A percentile compares a stretch with the other conserved stretches of the same genome.
Evolutionary conservation across 2,888 invertebrate species (phyloP).

Genomic region (Rutpela maculata): DNA sequence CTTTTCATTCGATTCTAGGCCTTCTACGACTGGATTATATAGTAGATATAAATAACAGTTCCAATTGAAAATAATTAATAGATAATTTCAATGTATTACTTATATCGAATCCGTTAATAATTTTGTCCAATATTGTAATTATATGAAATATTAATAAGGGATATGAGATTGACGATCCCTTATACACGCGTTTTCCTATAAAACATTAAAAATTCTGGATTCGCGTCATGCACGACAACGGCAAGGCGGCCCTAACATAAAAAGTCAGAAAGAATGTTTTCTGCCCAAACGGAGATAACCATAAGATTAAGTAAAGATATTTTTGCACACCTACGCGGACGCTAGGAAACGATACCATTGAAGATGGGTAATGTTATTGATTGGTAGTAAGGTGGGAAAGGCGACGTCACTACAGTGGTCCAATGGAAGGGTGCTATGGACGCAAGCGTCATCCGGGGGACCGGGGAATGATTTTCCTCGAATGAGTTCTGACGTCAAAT

Average conservation of each 20-base stretch:
- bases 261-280: conserved; percentile 24
- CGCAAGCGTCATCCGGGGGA: conserved; percentile 59
- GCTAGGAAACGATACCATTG: conserved; percentile 46
- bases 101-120: no score
- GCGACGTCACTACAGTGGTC: conserved; percentile 39
- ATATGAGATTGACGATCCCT: background rate
- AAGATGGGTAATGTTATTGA: conserved; percentile 47
- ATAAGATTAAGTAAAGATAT: conserved; percentile 24
- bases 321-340: conserved; percentile 37
- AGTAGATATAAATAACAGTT: no score
- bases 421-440: conserved; percentile 25
- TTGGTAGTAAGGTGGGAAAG: conserved; percentile 42
- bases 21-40: no score
- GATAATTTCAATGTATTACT: no score
- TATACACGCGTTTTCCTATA: background rate
- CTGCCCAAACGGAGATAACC: conserved; percentile 15
- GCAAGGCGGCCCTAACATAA: background rate
- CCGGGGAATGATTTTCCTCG: conserved; percentile 65
- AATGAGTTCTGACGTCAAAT: conserved; percentile 67
- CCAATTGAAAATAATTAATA: no score
- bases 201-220: conserved; percentile 5
- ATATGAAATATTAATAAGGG: background rate
- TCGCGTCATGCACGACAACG: background rate
- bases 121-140: no score
- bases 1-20: no score